These are phyloP conservation scores for Lonchura striata DNA, from an alignment of 2,113 vertebrate species.

Conservation along the genomic window DNA sequence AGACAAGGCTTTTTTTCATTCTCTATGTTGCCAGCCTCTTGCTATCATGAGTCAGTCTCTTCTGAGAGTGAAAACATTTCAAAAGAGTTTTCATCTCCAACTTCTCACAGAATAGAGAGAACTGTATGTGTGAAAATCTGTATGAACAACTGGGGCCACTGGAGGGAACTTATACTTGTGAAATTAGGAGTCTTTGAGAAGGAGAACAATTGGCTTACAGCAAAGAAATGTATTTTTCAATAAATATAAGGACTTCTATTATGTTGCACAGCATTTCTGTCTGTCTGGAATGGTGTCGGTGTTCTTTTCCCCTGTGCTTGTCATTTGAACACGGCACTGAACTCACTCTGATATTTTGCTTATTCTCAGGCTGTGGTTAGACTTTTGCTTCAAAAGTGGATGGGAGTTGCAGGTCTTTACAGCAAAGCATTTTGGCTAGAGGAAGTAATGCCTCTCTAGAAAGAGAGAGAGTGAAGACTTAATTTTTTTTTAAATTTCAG, in stretches of 20 bases:
- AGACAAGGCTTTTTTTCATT: neutral
- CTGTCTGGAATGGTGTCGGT: neutral
- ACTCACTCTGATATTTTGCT: neutral
- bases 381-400: neutral
- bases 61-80: neutral
- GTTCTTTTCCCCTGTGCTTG: neutral
- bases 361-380: rapidly evolving
- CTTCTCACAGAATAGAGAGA: neutral
- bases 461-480: neutral
- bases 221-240: neutral
- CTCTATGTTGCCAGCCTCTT: neutral
- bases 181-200: neutral
- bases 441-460: neutral
- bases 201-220: neutral
- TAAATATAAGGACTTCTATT: neutral
- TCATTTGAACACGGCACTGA: neutral
- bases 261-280: neutral
- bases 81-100: neutral
- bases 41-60: neutral
- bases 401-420: neutral
- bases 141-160: neutral
- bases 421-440: neutral
- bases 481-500: neutral
- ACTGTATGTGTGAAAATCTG: neutral
- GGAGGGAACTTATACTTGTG: neutral